Evolutionary conservation across 1,140 invertebrate species (phyloP).

Genomic region (Neuroterus valhalla): DNA sequence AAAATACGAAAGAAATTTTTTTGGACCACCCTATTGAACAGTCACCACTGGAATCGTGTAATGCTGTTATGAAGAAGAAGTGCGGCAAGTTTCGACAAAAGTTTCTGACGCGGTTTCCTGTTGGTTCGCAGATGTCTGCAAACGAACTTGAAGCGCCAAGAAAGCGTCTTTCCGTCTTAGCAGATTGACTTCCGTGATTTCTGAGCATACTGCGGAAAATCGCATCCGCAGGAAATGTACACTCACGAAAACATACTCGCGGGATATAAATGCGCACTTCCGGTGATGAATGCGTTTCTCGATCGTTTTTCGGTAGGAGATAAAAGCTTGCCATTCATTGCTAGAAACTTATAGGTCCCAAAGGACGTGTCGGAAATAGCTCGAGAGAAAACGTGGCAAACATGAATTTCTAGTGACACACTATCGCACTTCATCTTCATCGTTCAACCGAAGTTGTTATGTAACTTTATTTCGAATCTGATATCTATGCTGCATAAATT

Average conservation of each 20-base stretch:
- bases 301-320: constrained; percentile 44
- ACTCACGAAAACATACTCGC: constrained; percentile 15
- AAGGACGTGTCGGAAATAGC: constrained; percentile 27
- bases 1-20: constrained; percentile 4
- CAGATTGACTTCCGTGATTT: constrained; percentile 5
- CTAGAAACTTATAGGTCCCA: constrained; percentile 33
- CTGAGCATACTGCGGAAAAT: neutral
- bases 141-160: neutral
- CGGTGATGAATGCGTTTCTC: constrained; percentile 39
- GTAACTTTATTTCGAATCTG: too few species aligned
- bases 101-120: constrained; percentile 17
- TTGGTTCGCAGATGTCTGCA: constrained; percentile 13
- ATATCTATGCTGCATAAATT: too few species aligned
- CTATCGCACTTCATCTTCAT: neutral
- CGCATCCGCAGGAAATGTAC: neutral
- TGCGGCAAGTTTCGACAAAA: constrained; percentile 27
- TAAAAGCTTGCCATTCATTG: constrained; percentile 50
- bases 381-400: constrained; percentile 1
- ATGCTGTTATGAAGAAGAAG: constrained; percentile 21
- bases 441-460: too few species aligned
- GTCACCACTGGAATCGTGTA: constrained; percentile 3
- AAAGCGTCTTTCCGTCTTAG: neutral
- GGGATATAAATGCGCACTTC: constrained; percentile 25
- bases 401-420: neutral
- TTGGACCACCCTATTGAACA: neutral